These are phyloP conservation scores for Eciton burchellii DNA, from an alignment of 1,140 invertebrate species.

Conservation along the genomic window DNA sequence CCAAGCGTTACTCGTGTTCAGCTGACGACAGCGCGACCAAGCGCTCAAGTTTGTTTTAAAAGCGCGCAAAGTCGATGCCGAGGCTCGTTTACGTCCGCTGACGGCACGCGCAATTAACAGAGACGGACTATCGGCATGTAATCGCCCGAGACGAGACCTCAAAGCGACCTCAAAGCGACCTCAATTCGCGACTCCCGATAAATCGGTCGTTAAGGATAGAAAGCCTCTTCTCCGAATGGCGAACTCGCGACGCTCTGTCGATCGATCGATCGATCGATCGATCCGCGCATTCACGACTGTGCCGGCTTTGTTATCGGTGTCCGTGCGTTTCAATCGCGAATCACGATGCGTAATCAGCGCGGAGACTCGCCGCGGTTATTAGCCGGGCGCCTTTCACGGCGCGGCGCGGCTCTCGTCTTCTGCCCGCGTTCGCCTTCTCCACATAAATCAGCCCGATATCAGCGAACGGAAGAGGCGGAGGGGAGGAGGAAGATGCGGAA, in stretches of 20 bases:
- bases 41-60: too few relatives aligned
- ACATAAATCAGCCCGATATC: slow-evolving; percentile 50
- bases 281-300: slow-evolving; percentile 29
- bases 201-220: slow-evolving; percentile 58
- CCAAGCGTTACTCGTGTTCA: too few relatives aligned
- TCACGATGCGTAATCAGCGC: slow-evolving; percentile 53
- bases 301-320: slow-evolving; percentile 52
- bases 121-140: slow-evolving; percentile 43
- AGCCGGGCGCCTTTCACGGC: slow-evolving; percentile 52
- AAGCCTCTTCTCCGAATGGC: slow-evolving; percentile 33
- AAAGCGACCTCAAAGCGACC: slow-evolving; percentile 56
- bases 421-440: background rate
- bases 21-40: too few relatives aligned
- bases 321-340: slow-evolving; percentile 56
- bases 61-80: too few relatives aligned
- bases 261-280: background rate
- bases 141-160: slow-evolving; percentile 41
- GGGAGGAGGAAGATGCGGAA: slow-evolving; percentile 35
- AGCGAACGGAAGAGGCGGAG: slow-evolving; percentile 38
- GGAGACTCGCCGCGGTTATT: slow-evolving; percentile 36
- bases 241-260: background rate
- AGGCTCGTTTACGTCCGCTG: background rate
- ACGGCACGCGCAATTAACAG: background rate
- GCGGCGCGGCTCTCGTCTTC: slow-evolving; percentile 30
- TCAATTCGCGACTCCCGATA: slow-evolving; percentile 44